These are phyloP conservation scores for Grammomys surdaster DNA, from an alignment of 2,113 vertebrate species.

Conservation along the genomic window DNA sequence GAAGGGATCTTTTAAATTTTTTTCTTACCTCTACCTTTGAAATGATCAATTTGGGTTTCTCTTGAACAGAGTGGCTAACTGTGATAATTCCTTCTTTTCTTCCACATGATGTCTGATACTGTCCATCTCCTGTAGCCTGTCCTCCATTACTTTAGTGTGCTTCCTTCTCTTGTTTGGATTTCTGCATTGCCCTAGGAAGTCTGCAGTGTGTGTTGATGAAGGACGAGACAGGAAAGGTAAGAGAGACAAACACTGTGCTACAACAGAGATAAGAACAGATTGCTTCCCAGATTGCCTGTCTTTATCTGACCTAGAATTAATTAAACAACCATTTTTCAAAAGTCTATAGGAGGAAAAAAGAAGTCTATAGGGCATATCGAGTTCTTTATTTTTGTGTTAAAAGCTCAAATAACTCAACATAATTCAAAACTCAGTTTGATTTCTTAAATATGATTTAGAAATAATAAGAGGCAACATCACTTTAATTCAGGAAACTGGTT, in stretches of 20 bases:
- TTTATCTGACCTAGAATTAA: slow-evolving; percentile 77
- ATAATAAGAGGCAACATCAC: slow-evolving; percentile 17
- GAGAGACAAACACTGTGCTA: slow-evolving; percentile 83
- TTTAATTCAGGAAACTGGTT: slow-evolving; percentile 46
- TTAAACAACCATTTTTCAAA: slow-evolving; percentile 68
- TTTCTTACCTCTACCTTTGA: slow-evolving; percentile 62
- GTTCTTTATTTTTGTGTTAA: slow-evolving; percentile 36
- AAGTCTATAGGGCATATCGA: not conserved
- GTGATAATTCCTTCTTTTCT: slow-evolving; percentile 84
- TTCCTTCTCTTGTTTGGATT: slow-evolving; percentile 89
- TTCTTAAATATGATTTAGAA: slow-evolving; percentile 60
- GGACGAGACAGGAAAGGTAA: slow-evolving; percentile 89
- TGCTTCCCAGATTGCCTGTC: slow-evolving; percentile 46
- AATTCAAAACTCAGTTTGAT: slow-evolving; percentile 57
- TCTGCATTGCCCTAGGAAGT: slow-evolving; percentile 88
- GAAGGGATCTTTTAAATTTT: slow-evolving; percentile 35
- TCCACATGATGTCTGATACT: slow-evolving; percentile 83
- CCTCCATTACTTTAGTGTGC: slow-evolving; percentile 87
- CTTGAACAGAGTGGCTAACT: slow-evolving; percentile 78
- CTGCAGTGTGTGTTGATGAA: slow-evolving; percentile 89
- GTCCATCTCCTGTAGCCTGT: slow-evolving; percentile 84
- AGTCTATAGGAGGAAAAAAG: not conserved
- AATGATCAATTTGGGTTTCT: slow-evolving; percentile 77
- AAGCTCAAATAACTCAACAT: slow-evolving; percentile 44
- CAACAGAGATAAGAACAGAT: slow-evolving; percentile 72